Conservation (phyloP, 35 echinoderm and acorn worm species). For the Apostichopus japonicus region DNA sequence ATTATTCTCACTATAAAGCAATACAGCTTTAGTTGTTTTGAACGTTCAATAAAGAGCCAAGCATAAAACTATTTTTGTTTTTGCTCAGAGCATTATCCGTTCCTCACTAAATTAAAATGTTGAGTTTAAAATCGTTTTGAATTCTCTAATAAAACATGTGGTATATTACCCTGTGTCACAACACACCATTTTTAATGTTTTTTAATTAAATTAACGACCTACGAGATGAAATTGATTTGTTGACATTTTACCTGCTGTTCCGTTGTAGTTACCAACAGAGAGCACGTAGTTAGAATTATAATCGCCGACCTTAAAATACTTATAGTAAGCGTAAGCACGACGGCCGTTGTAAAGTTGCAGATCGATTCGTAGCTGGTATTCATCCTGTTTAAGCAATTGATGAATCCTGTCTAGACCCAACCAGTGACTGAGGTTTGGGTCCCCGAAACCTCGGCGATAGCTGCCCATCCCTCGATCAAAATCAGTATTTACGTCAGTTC, state of each 20-base stretch:
- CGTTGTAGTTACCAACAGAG: conserved; percentile 58
- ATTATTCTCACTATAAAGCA: too few species aligned
- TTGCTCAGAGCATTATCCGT: too few species aligned
- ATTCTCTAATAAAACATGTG: too few species aligned
- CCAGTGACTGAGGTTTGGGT: conserved; percentile 57
- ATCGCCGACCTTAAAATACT: conserved; percentile 53
- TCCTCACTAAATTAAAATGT: too few species aligned
- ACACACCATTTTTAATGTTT: too few species aligned
- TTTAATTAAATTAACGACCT: not conserved
- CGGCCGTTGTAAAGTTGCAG: conserved; percentile 44
- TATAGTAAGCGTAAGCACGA: conserved; percentile 44
- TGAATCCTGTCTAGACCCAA: conserved; percentile 61
- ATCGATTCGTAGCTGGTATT: conserved; percentile 72
- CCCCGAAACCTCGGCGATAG: conserved; percentile 71
- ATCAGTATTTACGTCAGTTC: conserved; percentile 43
- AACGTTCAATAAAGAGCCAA: too few species aligned
- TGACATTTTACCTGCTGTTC: conserved; percentile 57
- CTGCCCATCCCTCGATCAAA: conserved; percentile 64
- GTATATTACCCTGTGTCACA: too few species aligned
- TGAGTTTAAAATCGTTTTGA: too few species aligned
- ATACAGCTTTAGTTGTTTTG: too few species aligned
- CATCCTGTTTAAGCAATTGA: conserved; percentile 50
- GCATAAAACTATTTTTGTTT: too few species aligned
- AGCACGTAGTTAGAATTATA: conserved; percentile 47
- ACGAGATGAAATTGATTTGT: not conserved